Evolutionary conservation across 2,888 invertebrate genomes (phyloP).

Genomic region (Stegana nigrithorax): DNA sequence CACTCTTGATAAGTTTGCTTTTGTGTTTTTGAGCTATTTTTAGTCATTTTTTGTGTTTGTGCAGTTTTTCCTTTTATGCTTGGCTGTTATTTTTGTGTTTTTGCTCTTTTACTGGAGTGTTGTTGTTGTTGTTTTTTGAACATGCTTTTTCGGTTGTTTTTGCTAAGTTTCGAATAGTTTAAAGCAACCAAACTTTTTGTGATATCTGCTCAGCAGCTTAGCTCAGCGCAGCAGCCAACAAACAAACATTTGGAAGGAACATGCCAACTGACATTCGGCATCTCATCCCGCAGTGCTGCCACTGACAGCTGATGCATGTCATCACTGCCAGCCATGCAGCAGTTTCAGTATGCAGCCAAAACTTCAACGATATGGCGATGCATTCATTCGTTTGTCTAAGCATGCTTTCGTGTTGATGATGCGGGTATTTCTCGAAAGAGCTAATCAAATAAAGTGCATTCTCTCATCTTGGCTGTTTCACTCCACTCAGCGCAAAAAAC

Average conservation of each 20-base stretch:
- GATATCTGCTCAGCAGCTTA: background rate
- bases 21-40: background rate
- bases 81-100: background rate
- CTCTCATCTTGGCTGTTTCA: background rate
- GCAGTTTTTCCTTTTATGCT: background rate
- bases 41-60: background rate
- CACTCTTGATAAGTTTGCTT: background rate
- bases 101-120: background rate
- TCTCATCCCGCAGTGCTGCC: background rate
- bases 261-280: background rate
- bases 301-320: background rate
- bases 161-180: background rate
- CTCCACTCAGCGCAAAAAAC: background rate
- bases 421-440: constrained; percentile 12
- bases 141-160: background rate
- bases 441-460: constrained; percentile 28
- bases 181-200: background rate
- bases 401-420: too few relatives aligned
- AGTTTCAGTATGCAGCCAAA: background rate
- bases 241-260: background rate
- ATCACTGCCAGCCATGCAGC: constrained; percentile 1
- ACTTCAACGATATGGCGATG: background rate
- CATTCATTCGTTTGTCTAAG: background rate
- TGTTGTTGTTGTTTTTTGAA: too few relatives aligned
- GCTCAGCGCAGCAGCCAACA: background rate